These are phyloP conservation scores for Neodiprion pinetum DNA, from an alignment of 1,140 invertebrate genomes.

Conservation along the genomic window DNA sequence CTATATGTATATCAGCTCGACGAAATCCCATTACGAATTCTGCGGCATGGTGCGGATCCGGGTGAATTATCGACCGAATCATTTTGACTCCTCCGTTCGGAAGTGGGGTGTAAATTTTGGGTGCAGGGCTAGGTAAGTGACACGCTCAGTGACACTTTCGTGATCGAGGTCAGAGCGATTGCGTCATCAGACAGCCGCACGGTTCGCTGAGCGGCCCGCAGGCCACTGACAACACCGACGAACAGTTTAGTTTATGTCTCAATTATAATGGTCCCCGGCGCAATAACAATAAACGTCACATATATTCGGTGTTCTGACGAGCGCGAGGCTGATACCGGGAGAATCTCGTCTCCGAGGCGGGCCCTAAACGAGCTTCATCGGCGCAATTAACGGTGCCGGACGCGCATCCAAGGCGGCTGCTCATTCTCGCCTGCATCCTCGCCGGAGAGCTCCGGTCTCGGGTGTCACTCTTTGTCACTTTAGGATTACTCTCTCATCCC, in stretches of 20 bases:
- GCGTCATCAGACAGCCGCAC: background rate
- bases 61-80: background rate
- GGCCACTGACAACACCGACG: background rate
- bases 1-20: background rate
- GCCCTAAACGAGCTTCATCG: constrained; percentile 43
- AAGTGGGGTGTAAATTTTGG: background rate
- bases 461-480: constrained; percentile 24
- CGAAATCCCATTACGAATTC: background rate
- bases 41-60: background rate
- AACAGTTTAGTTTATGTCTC: constrained; percentile 45
- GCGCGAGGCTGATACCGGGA: constrained; percentile 22
- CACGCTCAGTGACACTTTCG: constrained; percentile 1
- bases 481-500: constrained; percentile 40
- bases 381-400: constrained; percentile 44
- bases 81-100: background rate
- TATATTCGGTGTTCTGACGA: constrained; percentile 33
- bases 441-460: background rate
- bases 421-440: constrained; percentile 21
- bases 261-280: constrained; percentile 47
- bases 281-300: constrained; percentile 53
- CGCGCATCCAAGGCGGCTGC: constrained; percentile 20
- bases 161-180: background rate
- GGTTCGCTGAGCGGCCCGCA: background rate
- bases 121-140: background rate
- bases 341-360: constrained; percentile 38